Evolutionary conservation across 1,140 invertebrate species (phyloP).

Genomic region (Solen grandis): DNA sequence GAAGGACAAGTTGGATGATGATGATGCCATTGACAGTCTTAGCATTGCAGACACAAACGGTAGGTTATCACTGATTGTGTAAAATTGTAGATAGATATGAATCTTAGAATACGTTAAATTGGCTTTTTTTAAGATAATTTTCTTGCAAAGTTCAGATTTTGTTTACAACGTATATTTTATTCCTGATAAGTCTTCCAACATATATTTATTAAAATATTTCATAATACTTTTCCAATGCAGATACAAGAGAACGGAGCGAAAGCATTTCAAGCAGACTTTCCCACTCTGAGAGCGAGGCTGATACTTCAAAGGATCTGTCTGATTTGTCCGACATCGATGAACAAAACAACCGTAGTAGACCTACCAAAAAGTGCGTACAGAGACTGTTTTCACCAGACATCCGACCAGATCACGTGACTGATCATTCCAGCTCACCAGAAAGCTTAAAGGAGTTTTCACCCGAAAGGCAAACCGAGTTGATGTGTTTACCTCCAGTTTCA

Average conservation of each 20-base stretch:
- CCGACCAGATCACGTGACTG: not conserved
- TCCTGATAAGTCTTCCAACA: too few species aligned
- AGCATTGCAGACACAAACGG: constrained; percentile 88
- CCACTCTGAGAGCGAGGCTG: constrained; percentile 40
- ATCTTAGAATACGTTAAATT: too few species aligned
- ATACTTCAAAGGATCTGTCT: constrained; percentile 20
- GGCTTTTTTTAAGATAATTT: too few species aligned
- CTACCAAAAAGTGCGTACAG: constrained; percentile 42
- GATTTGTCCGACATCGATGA: constrained; percentile 46
- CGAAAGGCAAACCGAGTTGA: not conserved
- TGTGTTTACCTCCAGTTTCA: constrained; percentile 23
- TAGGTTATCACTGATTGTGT: constrained; percentile 60
- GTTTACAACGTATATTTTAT: too few species aligned
- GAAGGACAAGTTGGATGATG: constrained; percentile 98
- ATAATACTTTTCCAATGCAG: too few species aligned
- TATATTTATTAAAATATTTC: too few species aligned
- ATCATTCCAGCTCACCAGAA: constrained; percentile 47
- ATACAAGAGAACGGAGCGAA: constrained; percentile 35
- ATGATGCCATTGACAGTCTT: constrained; percentile 94
- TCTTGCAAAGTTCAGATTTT: too few species aligned
- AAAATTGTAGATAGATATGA: too few species aligned
- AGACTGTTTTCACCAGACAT: constrained; percentile 45
- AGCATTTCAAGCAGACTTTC: constrained; percentile 40
- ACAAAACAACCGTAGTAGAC: not conserved
- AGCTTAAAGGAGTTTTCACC: constrained; percentile 12